phyloP scores from a whole-genome alignment of 92 coral and sea anemone genomes.

The Chrysogorgia sp. region DNA sequence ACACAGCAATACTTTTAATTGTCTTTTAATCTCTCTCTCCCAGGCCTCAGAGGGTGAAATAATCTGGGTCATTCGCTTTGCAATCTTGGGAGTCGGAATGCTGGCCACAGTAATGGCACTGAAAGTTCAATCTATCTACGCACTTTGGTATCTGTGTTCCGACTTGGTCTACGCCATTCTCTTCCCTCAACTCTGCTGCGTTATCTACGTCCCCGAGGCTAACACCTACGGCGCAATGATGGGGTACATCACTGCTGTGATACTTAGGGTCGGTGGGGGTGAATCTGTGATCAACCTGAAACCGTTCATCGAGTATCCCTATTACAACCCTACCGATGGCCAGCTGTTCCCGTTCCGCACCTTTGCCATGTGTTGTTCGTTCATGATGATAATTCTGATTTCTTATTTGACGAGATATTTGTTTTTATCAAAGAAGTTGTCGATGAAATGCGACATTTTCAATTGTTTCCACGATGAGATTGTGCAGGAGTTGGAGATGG shows the following conservation, averaged over 20 bases:
- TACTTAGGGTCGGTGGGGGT: constrained; percentile 83
- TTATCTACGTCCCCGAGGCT: constrained; percentile 68
- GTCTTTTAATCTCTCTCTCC: background rate
- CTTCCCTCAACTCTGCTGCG: constrained; percentile 87
- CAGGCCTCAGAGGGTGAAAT: constrained; percentile 80
- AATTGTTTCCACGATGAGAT: constrained; percentile 34
- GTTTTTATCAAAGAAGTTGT: background rate
- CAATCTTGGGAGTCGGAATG: constrained; percentile 74
- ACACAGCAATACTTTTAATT: background rate
- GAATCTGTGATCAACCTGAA: constrained; percentile 72
- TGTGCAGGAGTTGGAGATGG: background rate
- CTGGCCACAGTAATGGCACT: constrained; percentile 80
- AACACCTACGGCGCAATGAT: constrained; percentile 79
- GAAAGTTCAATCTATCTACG: constrained; percentile 75
- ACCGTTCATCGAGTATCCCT: constrained; percentile 74
- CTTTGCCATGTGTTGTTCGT: constrained; percentile 43
- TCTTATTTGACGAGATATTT: constrained; percentile 30
- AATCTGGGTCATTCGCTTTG: constrained; percentile 84
- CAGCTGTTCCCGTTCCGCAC: constrained; percentile 54
- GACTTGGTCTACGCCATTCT: constrained; percentile 74
- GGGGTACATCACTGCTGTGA: constrained; percentile 72
- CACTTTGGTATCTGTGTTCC: constrained; percentile 72
- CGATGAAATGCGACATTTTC: constrained; percentile 43
- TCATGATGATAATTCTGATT: constrained; percentile 23
- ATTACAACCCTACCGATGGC: constrained; percentile 57